These are phyloP conservation scores for Drosophila lacicola DNA, from an alignment of 2,888 invertebrate genomes.

Conservation along the genomic window DNA sequence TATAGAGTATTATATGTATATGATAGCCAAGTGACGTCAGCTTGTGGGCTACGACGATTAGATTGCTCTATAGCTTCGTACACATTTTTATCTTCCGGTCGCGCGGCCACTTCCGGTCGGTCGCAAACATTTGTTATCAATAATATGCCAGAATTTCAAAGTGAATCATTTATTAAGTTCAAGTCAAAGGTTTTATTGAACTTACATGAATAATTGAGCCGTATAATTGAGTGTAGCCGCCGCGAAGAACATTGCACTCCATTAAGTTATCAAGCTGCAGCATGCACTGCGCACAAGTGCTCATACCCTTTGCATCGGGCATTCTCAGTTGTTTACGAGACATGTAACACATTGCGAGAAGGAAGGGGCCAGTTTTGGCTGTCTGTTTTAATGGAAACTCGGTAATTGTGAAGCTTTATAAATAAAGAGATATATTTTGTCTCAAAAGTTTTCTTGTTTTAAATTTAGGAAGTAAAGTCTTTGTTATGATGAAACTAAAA, in stretches of 20 bases:
- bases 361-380: too few relatives aligned
- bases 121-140: conserved; percentile 42
- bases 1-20: conserved; percentile 14
- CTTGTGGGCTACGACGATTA: conserved; percentile 40
- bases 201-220: conserved; percentile 22
- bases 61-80: conserved; percentile 42
- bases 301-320: not conserved
- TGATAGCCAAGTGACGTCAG: conserved; percentile 43
- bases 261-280: conserved; percentile 25
- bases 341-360: too few relatives aligned
- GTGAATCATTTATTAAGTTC: conserved; percentile 63
- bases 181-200: conserved; percentile 65
- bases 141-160: conserved; percentile 21
- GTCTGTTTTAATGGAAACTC: too few relatives aligned
- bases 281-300: not conserved
- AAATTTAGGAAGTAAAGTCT: too few relatives aligned
- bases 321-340: not conserved
- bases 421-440: too few relatives aligned
- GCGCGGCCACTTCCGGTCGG: conserved; percentile 62
- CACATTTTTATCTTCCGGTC: conserved; percentile 44
- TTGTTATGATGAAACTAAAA: too few relatives aligned
- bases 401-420: too few relatives aligned
- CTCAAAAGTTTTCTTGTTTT: too few relatives aligned
- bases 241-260: conserved; percentile 22
- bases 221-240: conserved; percentile 2